Percentiles rank a stretch among this genome's conserved stretches.
These are phyloP conservation scores for Leiothrix lutea DNA, from an alignment of 2,113 vertebrate genomes.

Conservation along the genomic window DNA sequence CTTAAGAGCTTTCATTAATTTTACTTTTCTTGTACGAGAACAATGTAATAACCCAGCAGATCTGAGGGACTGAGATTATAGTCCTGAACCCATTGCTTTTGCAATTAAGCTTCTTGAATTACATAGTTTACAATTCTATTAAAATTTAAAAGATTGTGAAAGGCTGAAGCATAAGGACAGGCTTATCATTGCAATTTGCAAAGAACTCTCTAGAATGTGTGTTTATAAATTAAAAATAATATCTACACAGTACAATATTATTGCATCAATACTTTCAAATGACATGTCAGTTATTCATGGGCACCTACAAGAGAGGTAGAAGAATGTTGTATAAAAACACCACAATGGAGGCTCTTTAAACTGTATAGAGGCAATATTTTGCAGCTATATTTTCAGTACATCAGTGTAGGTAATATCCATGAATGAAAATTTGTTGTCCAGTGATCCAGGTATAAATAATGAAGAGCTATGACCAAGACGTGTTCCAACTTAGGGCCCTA, in stretches of 20 bases:
- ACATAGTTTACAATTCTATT: background rate
- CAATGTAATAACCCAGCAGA: background rate
- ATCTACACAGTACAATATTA: background rate
- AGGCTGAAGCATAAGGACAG: background rate
- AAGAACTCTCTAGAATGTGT: background rate
- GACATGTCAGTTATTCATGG: background rate
- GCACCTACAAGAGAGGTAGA: background rate
- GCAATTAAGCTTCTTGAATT: background rate
- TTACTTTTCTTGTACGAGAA: background rate
- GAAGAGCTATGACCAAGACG: background rate
- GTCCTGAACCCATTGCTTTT: background rate
- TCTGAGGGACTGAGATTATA: background rate
- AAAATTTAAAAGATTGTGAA: constrained; percentile 1
- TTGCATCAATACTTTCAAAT: background rate
- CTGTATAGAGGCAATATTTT: background rate
- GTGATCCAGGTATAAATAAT: background rate
- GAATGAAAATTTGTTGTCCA: background rate
- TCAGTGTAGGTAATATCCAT: background rate
- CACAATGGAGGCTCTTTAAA: background rate
- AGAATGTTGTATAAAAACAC: background rate
- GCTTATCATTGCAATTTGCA: background rate
- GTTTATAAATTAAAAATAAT: constrained; percentile 7
- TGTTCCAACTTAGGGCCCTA: background rate
- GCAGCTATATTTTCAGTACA: background rate
- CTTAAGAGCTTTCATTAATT: background rate